These are phyloP conservation scores for Sander vitreus DNA, from an alignment of 2,113 vertebrate species.

Conservation along the genomic window DNA sequence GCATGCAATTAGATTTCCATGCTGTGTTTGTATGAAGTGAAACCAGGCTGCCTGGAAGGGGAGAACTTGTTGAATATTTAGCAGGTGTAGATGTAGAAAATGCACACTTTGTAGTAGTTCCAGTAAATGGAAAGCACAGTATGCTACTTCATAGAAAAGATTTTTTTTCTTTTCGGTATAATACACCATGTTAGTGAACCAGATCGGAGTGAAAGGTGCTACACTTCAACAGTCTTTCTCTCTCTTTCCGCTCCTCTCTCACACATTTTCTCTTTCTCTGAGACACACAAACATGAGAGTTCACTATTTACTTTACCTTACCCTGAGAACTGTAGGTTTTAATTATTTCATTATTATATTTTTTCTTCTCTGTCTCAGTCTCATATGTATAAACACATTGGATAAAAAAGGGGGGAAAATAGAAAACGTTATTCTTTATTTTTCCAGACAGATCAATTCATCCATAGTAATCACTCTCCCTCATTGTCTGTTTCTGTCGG, in stretches of 20 bases:
- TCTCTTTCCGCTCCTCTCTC: not conserved
- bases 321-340: not conserved
- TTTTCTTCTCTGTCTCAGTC: not conserved
- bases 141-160: not conserved
- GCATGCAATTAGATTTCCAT: not conserved
- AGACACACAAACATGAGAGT: not conserved
- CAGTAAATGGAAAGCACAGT: too few relatives aligned
- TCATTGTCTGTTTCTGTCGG: not conserved
- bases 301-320: not conserved
- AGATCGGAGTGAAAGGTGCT: not conserved
- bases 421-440: not conserved
- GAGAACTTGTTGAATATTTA: not conserved
- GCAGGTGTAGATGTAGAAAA: too few relatives aligned
- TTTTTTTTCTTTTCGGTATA: not conserved
- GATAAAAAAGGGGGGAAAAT: not conserved
- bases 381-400: not conserved
- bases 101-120: too few relatives aligned
- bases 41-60: not conserved
- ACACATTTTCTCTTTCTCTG: not conserved
- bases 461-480: not conserved
- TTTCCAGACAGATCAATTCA: not conserved
- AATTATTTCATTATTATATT: not conserved
- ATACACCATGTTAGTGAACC: not conserved
- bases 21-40: not conserved
- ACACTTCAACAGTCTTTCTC: too few relatives aligned